Evolutionary conservation across 2,888 invertebrate species (phyloP), one percentile per base, ranked within the genome.

Genomic region (Blera fallax): DNA sequence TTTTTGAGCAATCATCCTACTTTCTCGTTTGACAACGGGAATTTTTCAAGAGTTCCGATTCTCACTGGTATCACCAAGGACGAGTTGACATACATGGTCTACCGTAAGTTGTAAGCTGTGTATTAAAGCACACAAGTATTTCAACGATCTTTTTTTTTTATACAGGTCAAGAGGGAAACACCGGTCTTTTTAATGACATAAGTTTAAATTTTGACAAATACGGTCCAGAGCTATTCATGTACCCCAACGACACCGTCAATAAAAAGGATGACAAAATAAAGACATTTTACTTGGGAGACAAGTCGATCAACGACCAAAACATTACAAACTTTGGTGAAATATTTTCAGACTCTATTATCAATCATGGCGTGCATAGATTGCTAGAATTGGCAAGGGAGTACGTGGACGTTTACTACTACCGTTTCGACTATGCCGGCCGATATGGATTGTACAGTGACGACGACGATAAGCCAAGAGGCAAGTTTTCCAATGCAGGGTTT

Each of bases 61-160:
- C 93, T 96, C 65, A 91, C 94, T 87, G 95, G 95, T 54, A 93
- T 94, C 74, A 94, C 94, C 0, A 92, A 93, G 34, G 94, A 94
- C 77, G 95, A 96, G 90, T 50, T 91, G 40, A 90, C 89, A 11
- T 91, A 87, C 40, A 80, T 88, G 0, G 93, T 73, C 92, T 92
- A 88, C 27, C 77, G 91, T 91, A 62, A 87, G 81, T 56, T 14
- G n/a, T 8, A 11, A 14, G 8, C n/a, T 10, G 1, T 50, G 8
- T 16, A 10, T 52, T 6, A n/a, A 29, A 14, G n/a, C n/a, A n/a
- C n/a, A n/a, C n/a, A n/a, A n/a, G n/a, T n/a, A 5, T 18, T 27
- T 24, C 1, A 0, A n/a, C 10, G 24, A 18, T 29, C 14, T 24
- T 37, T 45, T 58, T 18, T 29, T 21, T 18, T 37, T 40, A 45